Conservation (phyloP, 2,113 vertebrate species). For the Rafetus swinhoei region DNA sequence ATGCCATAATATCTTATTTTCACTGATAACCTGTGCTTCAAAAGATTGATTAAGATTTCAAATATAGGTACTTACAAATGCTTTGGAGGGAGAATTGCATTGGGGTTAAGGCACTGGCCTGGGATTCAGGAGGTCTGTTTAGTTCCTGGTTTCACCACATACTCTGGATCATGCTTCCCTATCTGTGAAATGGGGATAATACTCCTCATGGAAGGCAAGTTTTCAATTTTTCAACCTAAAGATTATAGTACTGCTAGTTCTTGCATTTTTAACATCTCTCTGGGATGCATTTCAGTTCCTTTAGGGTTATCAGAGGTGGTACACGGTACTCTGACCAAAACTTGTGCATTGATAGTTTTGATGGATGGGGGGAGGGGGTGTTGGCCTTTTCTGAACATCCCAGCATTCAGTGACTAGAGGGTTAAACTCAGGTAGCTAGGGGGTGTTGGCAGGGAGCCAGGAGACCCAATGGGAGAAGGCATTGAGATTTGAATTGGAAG, state of each 20-base stretch:
- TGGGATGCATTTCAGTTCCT: not conserved
- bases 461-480: too few relatives aligned
- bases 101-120: not conserved
- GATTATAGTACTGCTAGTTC: too few relatives aligned
- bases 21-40: conserved; percentile 46
- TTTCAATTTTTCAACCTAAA: too few relatives aligned
- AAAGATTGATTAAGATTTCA: conserved; percentile 17
- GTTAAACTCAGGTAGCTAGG: too few relatives aligned
- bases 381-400: too few relatives aligned
- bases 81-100: not conserved
- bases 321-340: not conserved
- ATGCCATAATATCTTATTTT: conserved; percentile 43
- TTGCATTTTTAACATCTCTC: not conserved
- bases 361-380: too few relatives aligned
- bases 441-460: too few relatives aligned
- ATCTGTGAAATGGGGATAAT: not conserved
- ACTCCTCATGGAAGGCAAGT: not conserved
- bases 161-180: not conserved
- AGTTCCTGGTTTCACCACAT: not conserved
- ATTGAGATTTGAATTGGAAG: too few relatives aligned
- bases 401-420: too few relatives aligned
- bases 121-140: not conserved
- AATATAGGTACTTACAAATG: conserved; percentile 43
- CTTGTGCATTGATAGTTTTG: not conserved
- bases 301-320: conserved; percentile 41